These are phyloP conservation scores for Diploptera punctata DNA, from an alignment of 2,888 invertebrate species.

Conservation along the genomic window DNA sequence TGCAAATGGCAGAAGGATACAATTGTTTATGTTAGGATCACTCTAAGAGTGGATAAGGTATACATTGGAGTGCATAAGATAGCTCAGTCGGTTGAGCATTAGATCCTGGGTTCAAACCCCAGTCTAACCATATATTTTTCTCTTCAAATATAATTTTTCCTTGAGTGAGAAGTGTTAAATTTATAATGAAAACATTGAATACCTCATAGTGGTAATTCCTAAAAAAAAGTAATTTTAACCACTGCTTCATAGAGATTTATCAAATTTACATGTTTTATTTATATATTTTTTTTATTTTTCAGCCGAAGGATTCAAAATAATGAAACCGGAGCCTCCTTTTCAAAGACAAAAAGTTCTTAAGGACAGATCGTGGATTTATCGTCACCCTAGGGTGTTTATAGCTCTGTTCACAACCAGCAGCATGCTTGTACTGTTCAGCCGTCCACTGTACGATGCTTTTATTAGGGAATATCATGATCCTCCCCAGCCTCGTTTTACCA, in stretches of 20 bases:
- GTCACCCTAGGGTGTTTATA: conserved; percentile 64
- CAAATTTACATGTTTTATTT: not conserved
- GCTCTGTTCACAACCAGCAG: conserved; percentile 55
- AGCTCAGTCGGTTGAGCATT: no score
- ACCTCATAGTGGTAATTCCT: not conserved
- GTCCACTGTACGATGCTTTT: conserved; percentile 73
- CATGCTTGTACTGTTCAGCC: conserved; percentile 69
- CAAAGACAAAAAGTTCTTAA: conserved; percentile 50
- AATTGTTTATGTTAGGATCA: no score
- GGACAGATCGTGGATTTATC: conserved; percentile 65
- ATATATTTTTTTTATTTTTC: conserved; percentile 22
- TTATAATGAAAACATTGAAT: no score
- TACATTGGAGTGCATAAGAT: no score
- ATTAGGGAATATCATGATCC: conserved; percentile 54
- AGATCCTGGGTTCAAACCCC: no score
- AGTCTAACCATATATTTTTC: no score
- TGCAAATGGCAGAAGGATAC: no score
- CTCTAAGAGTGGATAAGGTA: no score
- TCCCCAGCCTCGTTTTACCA: conserved; percentile 49
- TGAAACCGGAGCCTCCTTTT: conserved; percentile 17
- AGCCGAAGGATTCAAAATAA: conserved; percentile 22
- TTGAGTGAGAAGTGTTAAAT: no score
- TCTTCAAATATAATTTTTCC: no score
- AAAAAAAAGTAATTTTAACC: not conserved
- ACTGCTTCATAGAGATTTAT: not conserved